Base-by-base conservation (phyloP, 2,113 vertebrate species). In the Menidia beryllina region DNA sequence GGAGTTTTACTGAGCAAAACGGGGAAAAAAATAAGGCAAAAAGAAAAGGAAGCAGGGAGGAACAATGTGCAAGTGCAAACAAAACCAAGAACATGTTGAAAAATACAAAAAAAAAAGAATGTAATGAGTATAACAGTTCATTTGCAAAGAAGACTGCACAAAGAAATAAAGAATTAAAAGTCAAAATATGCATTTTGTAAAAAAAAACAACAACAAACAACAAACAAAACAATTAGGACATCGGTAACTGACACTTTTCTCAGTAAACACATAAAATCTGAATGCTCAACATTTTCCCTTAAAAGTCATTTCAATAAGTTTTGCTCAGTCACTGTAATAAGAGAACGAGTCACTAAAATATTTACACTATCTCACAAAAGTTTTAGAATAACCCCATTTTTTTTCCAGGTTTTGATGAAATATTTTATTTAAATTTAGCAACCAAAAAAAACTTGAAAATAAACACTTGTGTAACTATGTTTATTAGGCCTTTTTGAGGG, bases 11-110 rank as follows among this genome's bases (percentile, higher is more conserved):
- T 79, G 83, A 90, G 89, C 87, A 86, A 89, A 95, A 89, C 81
- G 68, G 86, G 86, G 81, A 86, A 75, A 55, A 81, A 25, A 66
- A 63, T 59, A 23, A 53, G 58, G 74, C 58, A 73, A 50, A 75
- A 79, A 69, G 58, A 71, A 50, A 75, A 72, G 69, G 55, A 86
- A 87, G 80, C 69, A 83, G 83, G 77, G 48, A 78, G 79, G 67
- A 77, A 79, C 88, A 83, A 60, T 85, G 72, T 83, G 77, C 94
- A 95, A 77, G 91, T 96, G 94, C 96, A 94, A 94, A 95, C 94
- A 96, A 84, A 92, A 93, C 89, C 85, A 87, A 93, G 91, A 83
- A 91, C 82, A 87, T 82, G 87, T 94, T 93, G 67, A 90, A 94
- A 94, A 94, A 93, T 93, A 94, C 25, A 79, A 83, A 94, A 67